Conservation (phyloP, 2,113 vertebrate species). For the Axis porcinus region DNA sequence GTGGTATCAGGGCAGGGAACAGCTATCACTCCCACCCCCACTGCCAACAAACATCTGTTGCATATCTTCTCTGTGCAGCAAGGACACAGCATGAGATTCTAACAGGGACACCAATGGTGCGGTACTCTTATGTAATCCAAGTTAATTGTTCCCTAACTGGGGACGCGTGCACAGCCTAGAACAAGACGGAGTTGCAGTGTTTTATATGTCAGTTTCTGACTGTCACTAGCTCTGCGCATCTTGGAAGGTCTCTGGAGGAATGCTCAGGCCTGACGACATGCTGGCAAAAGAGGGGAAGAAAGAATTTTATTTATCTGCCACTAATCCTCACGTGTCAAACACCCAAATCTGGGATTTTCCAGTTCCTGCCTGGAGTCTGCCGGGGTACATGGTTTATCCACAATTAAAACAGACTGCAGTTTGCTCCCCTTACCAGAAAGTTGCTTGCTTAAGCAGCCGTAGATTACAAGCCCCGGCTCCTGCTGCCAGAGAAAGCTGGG, state of each 20-base stretch:
- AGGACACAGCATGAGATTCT: background rate
- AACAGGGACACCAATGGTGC: background rate
- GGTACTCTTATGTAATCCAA: background rate
- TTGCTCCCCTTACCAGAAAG: background rate
- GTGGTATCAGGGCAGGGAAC: background rate
- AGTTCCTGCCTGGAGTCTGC: constrained; percentile 29
- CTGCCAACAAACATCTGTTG: background rate
- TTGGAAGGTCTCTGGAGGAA: background rate
- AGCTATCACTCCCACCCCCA: background rate
- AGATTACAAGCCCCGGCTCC: constrained; percentile 23
- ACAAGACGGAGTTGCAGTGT: background rate
- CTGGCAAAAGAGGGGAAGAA: background rate
- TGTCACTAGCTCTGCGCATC: background rate
- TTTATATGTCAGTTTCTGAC: background rate
- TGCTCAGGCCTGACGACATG: background rate
- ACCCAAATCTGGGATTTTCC: constrained; percentile 58
- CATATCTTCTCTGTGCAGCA: background rate
- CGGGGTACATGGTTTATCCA: background rate
- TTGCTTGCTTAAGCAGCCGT: constrained; percentile 47
- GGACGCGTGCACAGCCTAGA: background rate
- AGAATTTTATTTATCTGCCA: constrained; percentile 25
- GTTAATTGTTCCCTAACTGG: background rate
- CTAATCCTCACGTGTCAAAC: constrained; percentile 47
- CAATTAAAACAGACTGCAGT: constrained; percentile 55
- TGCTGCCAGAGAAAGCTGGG: constrained; percentile 29